A percentile compares a stretch with the other conserved stretches of the same genome.
Conservation (phyloP, 2,113 vertebrate species). For the Puffinus mauretanicus region DNA sequence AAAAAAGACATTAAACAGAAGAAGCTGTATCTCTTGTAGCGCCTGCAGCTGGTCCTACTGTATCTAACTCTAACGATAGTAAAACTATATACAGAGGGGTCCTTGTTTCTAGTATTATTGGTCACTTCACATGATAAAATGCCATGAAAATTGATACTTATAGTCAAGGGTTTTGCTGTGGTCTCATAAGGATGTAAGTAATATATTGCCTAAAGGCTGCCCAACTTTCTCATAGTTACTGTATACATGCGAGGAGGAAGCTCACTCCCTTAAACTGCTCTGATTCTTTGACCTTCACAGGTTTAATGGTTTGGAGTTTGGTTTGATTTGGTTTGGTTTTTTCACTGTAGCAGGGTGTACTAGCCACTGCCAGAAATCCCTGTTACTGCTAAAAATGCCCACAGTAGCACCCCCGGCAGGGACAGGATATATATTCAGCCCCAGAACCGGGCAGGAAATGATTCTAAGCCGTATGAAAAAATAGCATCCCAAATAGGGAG, state of each 20-base stretch:
- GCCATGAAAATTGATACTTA: neutral
- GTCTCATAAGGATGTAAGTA: neutral
- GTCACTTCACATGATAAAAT: neutral
- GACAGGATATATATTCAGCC: neutral
- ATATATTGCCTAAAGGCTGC: neutral
- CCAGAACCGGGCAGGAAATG: neutral
- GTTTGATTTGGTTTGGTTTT: neutral
- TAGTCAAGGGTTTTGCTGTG: neutral
- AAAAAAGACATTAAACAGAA: neutral
- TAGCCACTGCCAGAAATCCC: neutral
- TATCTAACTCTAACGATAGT: neutral
- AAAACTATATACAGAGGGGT: neutral
- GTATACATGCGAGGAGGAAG: neutral
- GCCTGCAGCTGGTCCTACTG: fast-evolving
- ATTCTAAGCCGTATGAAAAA: neutral
- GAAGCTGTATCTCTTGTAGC: neutral
- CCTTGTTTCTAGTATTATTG: neutral
- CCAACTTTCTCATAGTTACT: neutral
- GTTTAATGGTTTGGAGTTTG: neutral
- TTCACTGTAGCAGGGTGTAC: neutral
- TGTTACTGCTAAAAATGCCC: neutral
- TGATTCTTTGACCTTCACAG: neutral
- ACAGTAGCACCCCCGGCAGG: neutral
- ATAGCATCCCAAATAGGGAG: neutral
- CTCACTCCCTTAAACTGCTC: neutral